Evolutionary conservation across 2,797 vertebrate species (phyloP).

Genomic region (Salmo trutta): DNA sequence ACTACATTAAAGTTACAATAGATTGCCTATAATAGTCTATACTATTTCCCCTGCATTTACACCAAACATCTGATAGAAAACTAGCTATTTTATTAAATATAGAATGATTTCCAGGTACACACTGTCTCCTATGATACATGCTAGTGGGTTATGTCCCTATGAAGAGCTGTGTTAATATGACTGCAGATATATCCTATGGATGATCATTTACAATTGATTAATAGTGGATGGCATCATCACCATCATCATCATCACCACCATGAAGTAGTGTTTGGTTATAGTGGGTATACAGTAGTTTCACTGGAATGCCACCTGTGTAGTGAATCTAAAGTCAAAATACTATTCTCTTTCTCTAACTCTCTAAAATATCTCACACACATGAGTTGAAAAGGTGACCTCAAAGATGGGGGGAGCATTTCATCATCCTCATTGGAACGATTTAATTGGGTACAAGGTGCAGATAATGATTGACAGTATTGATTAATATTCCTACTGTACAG

Average conservation of each 20-base stretch:
- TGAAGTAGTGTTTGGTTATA: not conserved
- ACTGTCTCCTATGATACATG: slow-evolving; percentile 49
- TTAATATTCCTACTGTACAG: slow-evolving; percentile 69
- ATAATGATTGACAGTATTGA: slow-evolving; percentile 59
- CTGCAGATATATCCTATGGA: not conserved
- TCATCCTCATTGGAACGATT: slow-evolving; percentile 12
- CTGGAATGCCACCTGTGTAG: not conserved
- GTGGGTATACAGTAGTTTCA: not conserved
- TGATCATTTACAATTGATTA: slow-evolving; percentile 42
- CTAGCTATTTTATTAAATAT: slow-evolving; percentile 73
- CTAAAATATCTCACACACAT: not conserved
- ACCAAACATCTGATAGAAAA: slow-evolving; percentile 67
- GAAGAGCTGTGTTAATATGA: not conserved
- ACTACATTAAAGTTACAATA: slow-evolving; percentile 10
- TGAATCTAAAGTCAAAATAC: not conserved
- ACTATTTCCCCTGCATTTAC: slow-evolving; percentile 34
- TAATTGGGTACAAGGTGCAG: slow-evolving; percentile 60
- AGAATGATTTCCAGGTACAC: slow-evolving; percentile 67
- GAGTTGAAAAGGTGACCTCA: not conserved
- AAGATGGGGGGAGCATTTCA: not conserved
- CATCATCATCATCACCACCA: not conserved
- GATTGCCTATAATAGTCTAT: not conserved
- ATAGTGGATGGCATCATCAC: slow-evolving; percentile 20
- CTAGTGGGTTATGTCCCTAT: slow-evolving; percentile 42
- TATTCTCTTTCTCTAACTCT: not conserved